Evolutionary conservation across 2,113 vertebrate genomes (phyloP).

Genomic region (Rhinoptilus africanus): DNA sequence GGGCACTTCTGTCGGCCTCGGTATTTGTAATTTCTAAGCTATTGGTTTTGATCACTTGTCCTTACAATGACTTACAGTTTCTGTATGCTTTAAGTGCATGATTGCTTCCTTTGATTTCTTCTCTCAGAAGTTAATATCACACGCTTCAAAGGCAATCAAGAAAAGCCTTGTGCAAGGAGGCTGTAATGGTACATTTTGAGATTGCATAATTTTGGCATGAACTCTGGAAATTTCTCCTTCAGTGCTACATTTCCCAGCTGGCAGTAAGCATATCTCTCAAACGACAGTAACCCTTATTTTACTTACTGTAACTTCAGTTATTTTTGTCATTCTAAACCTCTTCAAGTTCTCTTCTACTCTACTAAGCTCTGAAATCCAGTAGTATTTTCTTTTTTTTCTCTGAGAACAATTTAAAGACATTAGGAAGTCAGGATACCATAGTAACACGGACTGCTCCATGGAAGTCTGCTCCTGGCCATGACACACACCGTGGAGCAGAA

Average conservation of each 20-base stretch:
- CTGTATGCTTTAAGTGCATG: not conserved
- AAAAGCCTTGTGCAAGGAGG: not conserved
- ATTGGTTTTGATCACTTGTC: not conserved
- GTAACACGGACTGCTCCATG: not conserved
- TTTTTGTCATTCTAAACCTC: not conserved
- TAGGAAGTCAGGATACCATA: not conserved
- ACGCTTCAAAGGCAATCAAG: conserved; percentile 14
- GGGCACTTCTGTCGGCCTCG: not conserved
- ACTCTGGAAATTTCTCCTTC: not conserved
- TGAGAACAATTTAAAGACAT: not conserved
- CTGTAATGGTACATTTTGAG: not conserved
- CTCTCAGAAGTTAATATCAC: not conserved
- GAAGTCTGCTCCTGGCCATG: not conserved
- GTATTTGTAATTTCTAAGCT: not conserved
- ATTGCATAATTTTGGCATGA: not conserved
- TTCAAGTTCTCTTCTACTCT: not conserved
- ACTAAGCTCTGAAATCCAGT: not conserved
- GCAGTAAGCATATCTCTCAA: not conserved
- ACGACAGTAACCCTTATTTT: not conserved
- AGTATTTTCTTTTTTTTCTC: not conserved
- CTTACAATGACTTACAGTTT: not conserved
- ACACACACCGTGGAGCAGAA: not conserved
- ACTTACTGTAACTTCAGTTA: not conserved
- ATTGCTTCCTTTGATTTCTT: conserved; percentile 40
- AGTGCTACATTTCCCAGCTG: not conserved